Evolutionary conservation across 2,113 vertebrate species (phyloP), one percentile per base, ranked within the genome.

Genomic region (Periophthalmus modestus): DNA sequence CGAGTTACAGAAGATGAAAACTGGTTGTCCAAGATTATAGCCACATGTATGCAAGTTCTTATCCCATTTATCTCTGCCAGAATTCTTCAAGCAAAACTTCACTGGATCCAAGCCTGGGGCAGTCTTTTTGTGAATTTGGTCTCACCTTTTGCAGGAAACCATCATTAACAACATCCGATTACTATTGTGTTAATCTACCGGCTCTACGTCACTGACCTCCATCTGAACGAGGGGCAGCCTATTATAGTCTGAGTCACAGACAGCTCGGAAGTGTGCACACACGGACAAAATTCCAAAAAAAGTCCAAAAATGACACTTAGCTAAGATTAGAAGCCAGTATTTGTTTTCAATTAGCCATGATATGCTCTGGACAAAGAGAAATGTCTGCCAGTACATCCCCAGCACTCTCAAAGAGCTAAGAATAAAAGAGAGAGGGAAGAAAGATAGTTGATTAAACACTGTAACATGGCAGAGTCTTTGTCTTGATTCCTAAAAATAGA

Each of bases 301-400:
- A 43, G 39, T 75, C 59, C 74, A 14, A 79, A 65, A 82, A 76
- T 14, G 39, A 75, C 69, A 77, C 54, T 48, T 39, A 16, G 54
- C 46, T 0, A 54, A 80, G 75, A 84, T 50, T 74, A 77, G 81
- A 80, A 77, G 24, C 79, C 77, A 82, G 55, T 69, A 72, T 85
- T 90, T 84, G 87, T 82, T 87, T 85, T 81, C 75, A 87, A 86
- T 91, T 86, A 90, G 82, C 77, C 81, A 50, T 54, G 71, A 71
- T 58, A 19, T 18, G 63, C 69, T 73, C 73, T 80, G 71, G 87
- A 82, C 65, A 57, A 59, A 2, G 10, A 72, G 68, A 88, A 83
- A 81, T 81, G 73, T 63, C 61, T 5, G 52, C 72, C 62, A 68
- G 70, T 69, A 74, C 24, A 73, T 85, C 83, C 78, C 80, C 82